These are phyloP conservation scores for Rhynchophorus ferrugineus DNA, from an alignment of 1,140 invertebrate species.

Conservation along the genomic window DNA sequence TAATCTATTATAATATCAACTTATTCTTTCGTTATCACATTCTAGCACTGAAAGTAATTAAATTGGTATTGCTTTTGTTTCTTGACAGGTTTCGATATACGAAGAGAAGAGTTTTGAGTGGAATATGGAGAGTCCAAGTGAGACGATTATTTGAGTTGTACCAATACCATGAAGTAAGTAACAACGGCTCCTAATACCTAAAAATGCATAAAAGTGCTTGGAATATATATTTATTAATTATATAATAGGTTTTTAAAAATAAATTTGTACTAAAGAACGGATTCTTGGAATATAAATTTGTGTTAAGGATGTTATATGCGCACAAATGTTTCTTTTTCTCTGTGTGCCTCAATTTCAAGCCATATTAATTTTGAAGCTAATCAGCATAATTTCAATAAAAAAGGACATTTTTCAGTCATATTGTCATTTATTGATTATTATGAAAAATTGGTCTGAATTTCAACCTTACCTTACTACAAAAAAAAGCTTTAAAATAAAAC, in stretches of 20 bases:
- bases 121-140: neutral
- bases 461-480: no score
- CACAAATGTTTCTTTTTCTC: no score
- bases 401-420: no score
- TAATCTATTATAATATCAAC: neutral
- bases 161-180: slow-evolving; percentile 86
- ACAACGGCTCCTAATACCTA: slow-evolving; percentile 80
- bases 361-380: no score
- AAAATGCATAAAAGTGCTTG: slow-evolving; percentile 31
- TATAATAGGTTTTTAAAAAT: neutral
- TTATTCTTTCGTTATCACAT: neutral
- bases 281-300: no score
- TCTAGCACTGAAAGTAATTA: neutral
- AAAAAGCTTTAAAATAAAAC: no score
- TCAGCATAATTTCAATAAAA: no score
- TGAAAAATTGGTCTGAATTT: no score
- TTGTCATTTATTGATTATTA: no score
- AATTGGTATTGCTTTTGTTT: neutral
- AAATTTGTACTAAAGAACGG: neutral
- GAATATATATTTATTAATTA: slow-evolving; percentile 7
- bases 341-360: no score
- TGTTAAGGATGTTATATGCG: no score
- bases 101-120: no score
- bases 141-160: slow-evolving; percentile 65
- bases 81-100: neutral